Evolutionary conservation across 2,113 vertebrate genomes (phyloP), one percentile per base, ranked within the genome.

Genomic region (Recurvirostra avosetta): DNA sequence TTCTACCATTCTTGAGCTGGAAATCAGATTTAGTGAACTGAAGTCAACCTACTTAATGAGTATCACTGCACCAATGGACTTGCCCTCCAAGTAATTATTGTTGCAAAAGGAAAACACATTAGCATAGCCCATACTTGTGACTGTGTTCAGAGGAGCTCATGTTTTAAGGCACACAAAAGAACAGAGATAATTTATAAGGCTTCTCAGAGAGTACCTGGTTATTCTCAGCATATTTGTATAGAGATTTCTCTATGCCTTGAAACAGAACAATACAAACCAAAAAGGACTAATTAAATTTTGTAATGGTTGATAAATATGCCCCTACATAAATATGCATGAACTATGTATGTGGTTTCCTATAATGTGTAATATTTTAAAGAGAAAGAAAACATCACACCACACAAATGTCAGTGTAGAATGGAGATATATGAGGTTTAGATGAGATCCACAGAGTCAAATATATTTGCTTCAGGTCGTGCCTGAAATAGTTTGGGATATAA

Each of bases 361-460:
- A 74, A 91, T 65, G 41, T 75, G 27, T 63, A 86, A 67, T 92
- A 91, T 85, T 86, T 92, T 73, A 81, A 92, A 88, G n/a, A 92
- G 36, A 83, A 87, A 73, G 36, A 72, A 79, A 95, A 76, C 36
- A 96, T 92, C 38, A 90, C 21, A 17, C 43, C 9, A 4, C 56
- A 88, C 68, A 90, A 91, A 85, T 71, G 63, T 70, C 81, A 83
- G 34, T 21, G 63, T 67, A 71, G 45, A 95, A 94, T 53, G n/a
- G 63, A 94, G 58, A 96, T 88, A 62, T 7, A 72, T 53, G 74
- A 76, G 55, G 13, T 73, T 96, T 85, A 91, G 75, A 85, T 80
- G 77, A 61, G 38, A 92, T 55, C 40, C 29, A 34, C 10, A 78
- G 30, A 85, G 90, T 25, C 27, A 88, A 66, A 78, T 62, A 43